A percentile compares a stretch with the other conserved stretches of the same genome.
Conservation (phyloP, 2,888 invertebrate species). For the Drosophila flavopinicola region DNA sequence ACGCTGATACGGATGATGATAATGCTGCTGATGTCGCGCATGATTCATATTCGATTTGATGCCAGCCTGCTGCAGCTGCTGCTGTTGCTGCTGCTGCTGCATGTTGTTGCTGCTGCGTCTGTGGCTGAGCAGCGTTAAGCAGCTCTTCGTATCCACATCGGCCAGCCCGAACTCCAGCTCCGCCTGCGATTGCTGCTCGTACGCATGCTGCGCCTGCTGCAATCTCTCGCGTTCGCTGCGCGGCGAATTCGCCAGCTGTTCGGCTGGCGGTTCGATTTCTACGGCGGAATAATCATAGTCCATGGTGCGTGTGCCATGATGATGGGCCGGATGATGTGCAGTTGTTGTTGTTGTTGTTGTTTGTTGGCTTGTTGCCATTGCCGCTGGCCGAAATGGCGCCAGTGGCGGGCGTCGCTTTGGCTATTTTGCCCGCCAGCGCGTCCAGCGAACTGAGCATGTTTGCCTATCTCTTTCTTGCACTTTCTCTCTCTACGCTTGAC, state of each 20-base stretch:
- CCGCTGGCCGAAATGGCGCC: constrained; percentile 74
- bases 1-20: constrained; percentile 72
- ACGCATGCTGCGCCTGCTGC: constrained; percentile 72
- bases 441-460: constrained; percentile 93
- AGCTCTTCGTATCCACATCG: constrained; percentile 66
- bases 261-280: constrained; percentile 69
- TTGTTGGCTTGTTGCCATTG: constrained; percentile 68
- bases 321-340: constrained; percentile 55
- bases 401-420: constrained; percentile 88
- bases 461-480: not conserved
- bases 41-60: constrained; percentile 35
- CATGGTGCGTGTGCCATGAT: constrained; percentile 58
- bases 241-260: constrained; percentile 70
- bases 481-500: not conserved
- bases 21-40: constrained; percentile 47
- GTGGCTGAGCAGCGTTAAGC: constrained; percentile 53
- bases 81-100: constrained; percentile 67
- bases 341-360: constrained; percentile 34
- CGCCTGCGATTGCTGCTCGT: constrained; percentile 68
- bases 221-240: constrained; percentile 62
- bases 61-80: constrained; percentile 78
- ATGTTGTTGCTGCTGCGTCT: constrained; percentile 50
- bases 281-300: constrained; percentile 76
- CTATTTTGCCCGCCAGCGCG: constrained; percentile 95
- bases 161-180: constrained; percentile 76